phyloP scores from a whole-genome alignment of 2,888 invertebrate genomes.

The Clitarchus hookeri region DNA sequence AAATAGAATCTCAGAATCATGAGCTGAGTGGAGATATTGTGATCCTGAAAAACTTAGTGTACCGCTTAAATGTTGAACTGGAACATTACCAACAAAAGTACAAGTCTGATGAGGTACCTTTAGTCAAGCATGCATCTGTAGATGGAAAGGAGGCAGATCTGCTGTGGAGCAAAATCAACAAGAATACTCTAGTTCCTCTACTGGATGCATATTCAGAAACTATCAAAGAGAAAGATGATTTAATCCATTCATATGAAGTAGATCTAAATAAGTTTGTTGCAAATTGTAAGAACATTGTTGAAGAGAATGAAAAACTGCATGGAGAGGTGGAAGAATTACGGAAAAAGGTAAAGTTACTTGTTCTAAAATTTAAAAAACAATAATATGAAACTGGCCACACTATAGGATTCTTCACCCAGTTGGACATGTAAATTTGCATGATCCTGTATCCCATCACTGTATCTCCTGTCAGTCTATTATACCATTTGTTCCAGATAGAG shows the following conservation, averaged over 20 bases:
- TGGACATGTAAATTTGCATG: no score
- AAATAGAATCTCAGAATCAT: slow-evolving; percentile 54
- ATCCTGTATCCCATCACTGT: no score
- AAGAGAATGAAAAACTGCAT: slow-evolving; percentile 70
- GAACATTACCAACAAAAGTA: slow-evolving; percentile 76
- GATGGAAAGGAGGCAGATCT: slow-evolving; percentile 38
- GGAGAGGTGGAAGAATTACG: slow-evolving; percentile 58
- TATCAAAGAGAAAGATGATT: slow-evolving; percentile 72
- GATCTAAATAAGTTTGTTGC: slow-evolving; percentile 73
- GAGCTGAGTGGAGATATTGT: slow-evolving; percentile 68
- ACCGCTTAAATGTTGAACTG: slow-evolving; percentile 76
- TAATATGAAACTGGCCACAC: no score
- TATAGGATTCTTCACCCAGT: no score
- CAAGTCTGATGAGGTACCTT: slow-evolving; percentile 23
- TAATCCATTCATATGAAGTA: slow-evolving; percentile 70
- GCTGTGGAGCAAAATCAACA: slow-evolving; percentile 32
- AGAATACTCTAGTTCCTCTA: slow-evolving; percentile 58
- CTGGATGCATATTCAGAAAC: slow-evolving; percentile 81
- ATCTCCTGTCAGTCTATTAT: no score
- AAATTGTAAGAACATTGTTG: slow-evolving; percentile 70
- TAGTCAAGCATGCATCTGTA: not conserved
- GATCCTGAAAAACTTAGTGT: slow-evolving; percentile 77
- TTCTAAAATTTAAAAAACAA: not conserved
- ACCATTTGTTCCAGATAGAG: no score
- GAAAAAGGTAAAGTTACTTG: slow-evolving; percentile 50